Evolutionary conservation across 2,113 vertebrate genomes (phyloP).

Genomic region (Saguinus imperator): DNA sequence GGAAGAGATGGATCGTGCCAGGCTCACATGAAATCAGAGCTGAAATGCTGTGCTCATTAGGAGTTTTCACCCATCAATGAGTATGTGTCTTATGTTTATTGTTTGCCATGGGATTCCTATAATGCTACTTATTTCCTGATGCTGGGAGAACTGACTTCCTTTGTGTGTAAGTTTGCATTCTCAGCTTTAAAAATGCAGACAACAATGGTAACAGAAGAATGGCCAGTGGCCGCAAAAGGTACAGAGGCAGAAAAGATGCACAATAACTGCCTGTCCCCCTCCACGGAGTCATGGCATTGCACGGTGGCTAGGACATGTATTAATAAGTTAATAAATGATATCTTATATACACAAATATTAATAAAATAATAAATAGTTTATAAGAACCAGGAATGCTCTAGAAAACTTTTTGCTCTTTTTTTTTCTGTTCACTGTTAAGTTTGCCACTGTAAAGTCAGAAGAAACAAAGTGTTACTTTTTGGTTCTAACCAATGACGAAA

Average conservation of each 20-base stretch:
- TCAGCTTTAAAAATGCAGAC: constrained; percentile 7
- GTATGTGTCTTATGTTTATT: background rate
- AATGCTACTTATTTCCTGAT: background rate
- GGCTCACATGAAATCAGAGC: background rate
- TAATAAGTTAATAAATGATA: background rate
- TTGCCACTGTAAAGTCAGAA: background rate
- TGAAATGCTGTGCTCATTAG: background rate
- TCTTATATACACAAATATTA: background rate
- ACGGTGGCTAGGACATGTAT: background rate
- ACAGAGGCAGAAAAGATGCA: background rate
- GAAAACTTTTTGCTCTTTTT: background rate
- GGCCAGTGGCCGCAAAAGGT: background rate
- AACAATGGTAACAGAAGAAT: background rate
- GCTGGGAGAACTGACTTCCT: background rate
- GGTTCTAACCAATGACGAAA: background rate
- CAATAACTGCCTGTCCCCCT: background rate
- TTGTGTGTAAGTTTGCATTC: background rate
- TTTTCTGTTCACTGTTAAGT: background rate
- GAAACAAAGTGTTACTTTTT: constrained; percentile 12
- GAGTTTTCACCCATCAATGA: background rate
- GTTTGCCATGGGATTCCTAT: background rate
- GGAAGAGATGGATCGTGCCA: background rate
- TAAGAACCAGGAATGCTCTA: background rate
- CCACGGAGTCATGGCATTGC: background rate
- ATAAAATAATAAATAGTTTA: background rate